Percentiles rank a stretch among this genome's conserved stretches.
phyloP scores from a whole-genome alignment of 2,888 invertebrate species.

The Notocelia uddmanniana region DNA sequence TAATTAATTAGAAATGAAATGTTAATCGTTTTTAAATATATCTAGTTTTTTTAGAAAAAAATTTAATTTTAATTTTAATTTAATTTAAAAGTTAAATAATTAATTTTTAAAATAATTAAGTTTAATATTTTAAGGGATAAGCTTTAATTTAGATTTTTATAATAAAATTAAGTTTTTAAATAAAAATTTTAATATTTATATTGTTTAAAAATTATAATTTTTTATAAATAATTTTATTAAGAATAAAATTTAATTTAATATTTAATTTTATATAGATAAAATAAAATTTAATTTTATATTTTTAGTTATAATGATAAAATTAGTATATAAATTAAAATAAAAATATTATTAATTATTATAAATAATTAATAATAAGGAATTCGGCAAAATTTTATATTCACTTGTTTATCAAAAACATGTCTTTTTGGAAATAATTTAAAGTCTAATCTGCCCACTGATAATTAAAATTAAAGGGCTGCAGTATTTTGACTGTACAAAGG shows the following conservation, averaged over 20 bases:
- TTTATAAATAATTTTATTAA: constrained; percentile 74
- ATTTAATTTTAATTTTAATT: constrained; percentile 83
- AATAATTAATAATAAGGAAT: constrained; percentile 85
- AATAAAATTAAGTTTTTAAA: constrained; percentile 65
- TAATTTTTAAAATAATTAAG: constrained; percentile 62
- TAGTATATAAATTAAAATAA: constrained; percentile 58
- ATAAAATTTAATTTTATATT: constrained; percentile 74
- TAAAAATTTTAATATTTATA: constrained; percentile 85
- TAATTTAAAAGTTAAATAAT: constrained; percentile 64
- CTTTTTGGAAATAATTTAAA: constrained; percentile 87
- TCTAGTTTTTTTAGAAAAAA: constrained; percentile 89
- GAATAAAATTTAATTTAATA: constrained; percentile 60
- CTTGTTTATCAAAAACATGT: constrained; percentile 93
- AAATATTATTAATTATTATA: constrained; percentile 71
- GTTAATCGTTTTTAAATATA: constrained; percentile 88
- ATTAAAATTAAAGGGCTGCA: constrained; percentile 91
- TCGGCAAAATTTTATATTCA: constrained; percentile 88
- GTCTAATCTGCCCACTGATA: constrained; percentile 91
- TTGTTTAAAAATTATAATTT: constrained; percentile 84
- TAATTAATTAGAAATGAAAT: constrained; percentile 87
- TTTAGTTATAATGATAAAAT: constrained; percentile 79
- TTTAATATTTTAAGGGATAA: constrained; percentile 86
- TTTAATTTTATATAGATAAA: constrained; percentile 79
- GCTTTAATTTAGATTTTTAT: constrained; percentile 86
- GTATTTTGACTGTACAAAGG: constrained; percentile 92